These are phyloP conservation scores for Dermatemys mawii DNA, from an alignment of 2,113 vertebrate species.

Conservation along the genomic window DNA sequence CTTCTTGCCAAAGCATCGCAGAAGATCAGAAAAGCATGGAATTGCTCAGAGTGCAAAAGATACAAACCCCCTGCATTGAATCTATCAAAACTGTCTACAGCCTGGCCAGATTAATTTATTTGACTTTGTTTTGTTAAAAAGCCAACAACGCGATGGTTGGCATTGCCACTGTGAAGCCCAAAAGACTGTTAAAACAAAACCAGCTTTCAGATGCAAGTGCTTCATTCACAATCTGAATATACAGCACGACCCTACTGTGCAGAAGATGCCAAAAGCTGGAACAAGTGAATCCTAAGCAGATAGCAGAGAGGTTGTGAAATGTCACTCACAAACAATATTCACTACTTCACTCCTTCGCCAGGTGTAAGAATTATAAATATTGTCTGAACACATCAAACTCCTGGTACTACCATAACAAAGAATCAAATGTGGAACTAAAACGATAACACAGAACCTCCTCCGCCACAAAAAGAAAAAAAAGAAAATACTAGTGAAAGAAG, in stretches of 20 bases:
- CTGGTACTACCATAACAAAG: not conserved
- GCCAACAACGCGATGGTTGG: not conserved
- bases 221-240: accelerated
- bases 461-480: too few species aligned
- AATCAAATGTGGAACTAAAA: too few species aligned
- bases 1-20: not conserved
- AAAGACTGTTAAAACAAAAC: accelerated
- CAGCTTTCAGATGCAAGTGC: not conserved
- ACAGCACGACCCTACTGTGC: accelerated
- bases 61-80: not conserved
- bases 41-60: not conserved
- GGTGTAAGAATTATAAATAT: accelerated
- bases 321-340: accelerated
- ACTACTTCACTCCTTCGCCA: accelerated
- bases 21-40: not conserved
- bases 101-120: not conserved
- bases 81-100: accelerated
- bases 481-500: accelerated
- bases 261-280: accelerated
- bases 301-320: not conserved
- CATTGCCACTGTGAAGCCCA: not conserved
- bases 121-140: not conserved
- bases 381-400: not conserved
- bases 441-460: too few species aligned
- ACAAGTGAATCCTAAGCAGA: accelerated